Evolutionary conservation across 2,888 invertebrate genomes (phyloP), one percentile per base, ranked within the genome.

Genomic region (Philopedon plagiatum): DNA sequence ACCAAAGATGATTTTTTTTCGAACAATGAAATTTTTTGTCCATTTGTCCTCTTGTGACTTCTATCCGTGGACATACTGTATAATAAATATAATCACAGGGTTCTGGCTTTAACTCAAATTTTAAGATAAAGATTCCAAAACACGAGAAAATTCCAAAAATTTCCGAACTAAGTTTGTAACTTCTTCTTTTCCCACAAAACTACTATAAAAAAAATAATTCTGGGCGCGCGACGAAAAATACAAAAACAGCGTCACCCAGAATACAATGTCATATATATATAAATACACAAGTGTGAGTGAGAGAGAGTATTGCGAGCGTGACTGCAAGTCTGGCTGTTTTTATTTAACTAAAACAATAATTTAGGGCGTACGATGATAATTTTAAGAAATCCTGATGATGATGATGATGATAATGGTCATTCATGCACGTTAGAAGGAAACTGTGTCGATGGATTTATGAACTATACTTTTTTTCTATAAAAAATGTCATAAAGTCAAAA

Each of bases 281-380:
- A n/a, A n/a, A n/a, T n/a, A n/a, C n/a, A n/a, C n/a, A n/a, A 39
- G 60, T 71, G 60, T 54, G 65, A 34, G 41, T 51, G 62, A 71
- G 65, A 74, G 76, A 61, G 63, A 75, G 76, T 71, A 74, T 68
- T 78, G 77, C 71, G 77, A 61, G 82, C 77, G 79, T 81, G 82
- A 79, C 77, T 82, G 84, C 83, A 83, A 83, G 82, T 84, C 82
- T 83, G 84, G 84, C 83, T 84, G 84, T 84, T 80, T 81, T 83
- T 83, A 82, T 82, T 83, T 81, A 82, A 56, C 41, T 54, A 54
- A n/a, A n/a, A 56, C 41, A 61, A 56, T 57, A 62, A 61, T 46
- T 44, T 57, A 39, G 39, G 34, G 37, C 19, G 23, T 57, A 57
- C 57, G 29, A 26, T 46, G 32, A 13, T 54, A 26, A 21, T 54